Conservation (phyloP, 2,888 invertebrate species). For the Colostygia pectinataria region DNA sequence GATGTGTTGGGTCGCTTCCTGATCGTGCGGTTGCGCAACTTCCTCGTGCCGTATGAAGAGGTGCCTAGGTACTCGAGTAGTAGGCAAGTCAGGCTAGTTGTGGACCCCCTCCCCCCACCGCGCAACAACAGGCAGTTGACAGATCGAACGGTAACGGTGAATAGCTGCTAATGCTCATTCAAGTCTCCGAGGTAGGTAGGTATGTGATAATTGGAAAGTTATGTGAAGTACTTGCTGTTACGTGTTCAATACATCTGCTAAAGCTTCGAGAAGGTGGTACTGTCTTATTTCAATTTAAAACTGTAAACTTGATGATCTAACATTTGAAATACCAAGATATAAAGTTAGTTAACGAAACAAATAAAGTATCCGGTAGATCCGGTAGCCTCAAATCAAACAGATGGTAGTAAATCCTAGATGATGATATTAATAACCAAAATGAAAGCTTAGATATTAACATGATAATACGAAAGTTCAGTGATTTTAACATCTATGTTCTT, state of each 20-base stretch:
- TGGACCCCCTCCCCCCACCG: too few relatives aligned
- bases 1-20: slow-evolving; percentile 11
- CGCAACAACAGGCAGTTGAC: not conserved
- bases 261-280: too few relatives aligned
- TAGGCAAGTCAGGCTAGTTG: too few relatives aligned
- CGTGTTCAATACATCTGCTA: not conserved
- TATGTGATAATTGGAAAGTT: slow-evolving; percentile 4
- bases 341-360: too few relatives aligned
- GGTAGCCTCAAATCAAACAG: too few relatives aligned
- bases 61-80: not conserved
- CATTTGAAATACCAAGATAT: not conserved
- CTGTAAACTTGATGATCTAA: not conserved
- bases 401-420: too few relatives aligned
- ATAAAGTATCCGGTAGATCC: too few relatives aligned
- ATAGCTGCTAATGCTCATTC: slow-evolving; percentile 1
- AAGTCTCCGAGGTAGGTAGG: not conserved
- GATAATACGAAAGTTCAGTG: not conserved
- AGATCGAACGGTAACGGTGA: not conserved
- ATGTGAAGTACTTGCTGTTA: slow-evolving; percentile 2
- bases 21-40: slow-evolving; percentile 5
- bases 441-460: not conserved
- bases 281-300: too few relatives aligned
- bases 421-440: too few relatives aligned
- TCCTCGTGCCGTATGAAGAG: not conserved
- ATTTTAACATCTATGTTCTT: not conserved